A percentile compares a stretch with the other conserved stretches of the same genome.
Evolutionary conservation across 2,888 invertebrate species (phyloP).

Genomic region (Lasioglossum oenotherae): DNA sequence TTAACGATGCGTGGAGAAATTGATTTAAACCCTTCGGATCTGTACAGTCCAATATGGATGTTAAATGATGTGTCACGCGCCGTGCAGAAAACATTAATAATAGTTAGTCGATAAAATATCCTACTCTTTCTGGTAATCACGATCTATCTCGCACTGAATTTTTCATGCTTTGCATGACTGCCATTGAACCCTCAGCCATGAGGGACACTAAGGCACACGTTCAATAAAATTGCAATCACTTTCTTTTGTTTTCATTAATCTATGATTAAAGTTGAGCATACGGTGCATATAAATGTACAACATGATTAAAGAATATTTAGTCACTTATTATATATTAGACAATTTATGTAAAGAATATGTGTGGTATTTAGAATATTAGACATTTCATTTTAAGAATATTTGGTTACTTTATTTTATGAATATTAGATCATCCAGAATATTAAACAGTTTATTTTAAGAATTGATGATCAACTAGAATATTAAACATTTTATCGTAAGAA

Average conservation of each 20-base stretch:
- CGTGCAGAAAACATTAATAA: neutral
- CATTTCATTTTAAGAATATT: no score
- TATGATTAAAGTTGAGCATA: neutral
- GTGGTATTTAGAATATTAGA: no score
- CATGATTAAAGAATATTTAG: no score
- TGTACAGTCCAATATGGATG: slow-evolving; percentile 15
- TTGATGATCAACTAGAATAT: no score
- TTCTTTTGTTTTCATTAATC: neutral
- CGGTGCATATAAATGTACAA: neutral
- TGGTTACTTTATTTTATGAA: no score
- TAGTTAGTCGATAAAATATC: slow-evolving; percentile 14
- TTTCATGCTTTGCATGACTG: neutral
- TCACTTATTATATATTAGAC: no score
- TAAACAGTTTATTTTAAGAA: no score
- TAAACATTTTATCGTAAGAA: no score
- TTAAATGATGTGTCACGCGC: slow-evolving; percentile 23
- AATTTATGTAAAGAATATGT: no score
- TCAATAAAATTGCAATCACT: neutral
- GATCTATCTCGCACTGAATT: neutral
- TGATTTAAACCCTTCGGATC: slow-evolving; percentile 31
- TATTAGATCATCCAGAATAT: no score
- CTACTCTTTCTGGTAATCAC: slow-evolving; percentile 4
- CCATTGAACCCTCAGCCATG: neutral
- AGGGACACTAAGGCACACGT: neutral
- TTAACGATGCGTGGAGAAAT: slow-evolving; percentile 49